Percentiles rank a stretch among this genome's conserved stretches.
These are phyloP conservation scores for Petroica traversi DNA, from an alignment of 2,113 vertebrate species.

Conservation along the genomic window DNA sequence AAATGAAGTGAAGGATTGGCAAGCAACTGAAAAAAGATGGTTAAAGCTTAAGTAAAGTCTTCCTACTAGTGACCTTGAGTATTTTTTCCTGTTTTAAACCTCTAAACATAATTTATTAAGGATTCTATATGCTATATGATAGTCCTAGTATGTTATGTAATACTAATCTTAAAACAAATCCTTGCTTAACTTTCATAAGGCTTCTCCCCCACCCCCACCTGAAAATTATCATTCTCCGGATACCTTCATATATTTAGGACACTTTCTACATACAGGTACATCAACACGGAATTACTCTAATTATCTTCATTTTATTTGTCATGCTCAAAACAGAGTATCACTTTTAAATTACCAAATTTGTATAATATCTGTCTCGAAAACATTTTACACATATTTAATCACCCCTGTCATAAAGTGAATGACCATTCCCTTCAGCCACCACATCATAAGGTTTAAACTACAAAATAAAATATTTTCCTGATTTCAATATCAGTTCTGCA, in stretches of 20 bases:
- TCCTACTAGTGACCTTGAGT: neutral
- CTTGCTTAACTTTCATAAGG: neutral
- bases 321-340: neutral
- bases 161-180: neutral
- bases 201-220: neutral
- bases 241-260: neutral
- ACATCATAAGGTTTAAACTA: neutral
- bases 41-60: neutral
- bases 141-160: neutral
- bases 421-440: neutral
- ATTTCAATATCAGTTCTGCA: neutral
- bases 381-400: neutral
- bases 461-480: neutral
- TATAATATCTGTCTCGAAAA: neutral
- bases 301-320: neutral
- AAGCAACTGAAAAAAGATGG: neutral
- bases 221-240: neutral
- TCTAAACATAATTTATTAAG: neutral
- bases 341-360: neutral
- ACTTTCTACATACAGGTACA: neutral
- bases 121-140: neutral
- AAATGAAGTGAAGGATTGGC: neutral
- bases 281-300: neutral
- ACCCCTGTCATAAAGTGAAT: neutral
- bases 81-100: neutral